Conservation (phyloP, 1,140 invertebrate genomes). For the Thrips palmi region DNA sequence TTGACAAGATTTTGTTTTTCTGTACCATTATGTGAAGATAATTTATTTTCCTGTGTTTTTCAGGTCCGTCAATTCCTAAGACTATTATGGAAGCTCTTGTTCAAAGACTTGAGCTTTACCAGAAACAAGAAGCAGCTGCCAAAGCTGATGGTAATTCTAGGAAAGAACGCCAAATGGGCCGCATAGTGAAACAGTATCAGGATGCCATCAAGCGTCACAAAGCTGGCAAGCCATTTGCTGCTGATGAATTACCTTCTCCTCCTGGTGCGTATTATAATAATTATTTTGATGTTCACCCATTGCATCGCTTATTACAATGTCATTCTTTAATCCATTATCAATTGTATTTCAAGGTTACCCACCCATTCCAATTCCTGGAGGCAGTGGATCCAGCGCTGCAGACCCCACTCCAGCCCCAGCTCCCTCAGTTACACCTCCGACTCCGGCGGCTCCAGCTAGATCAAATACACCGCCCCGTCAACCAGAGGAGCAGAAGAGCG, state of each 20-base stretch:
- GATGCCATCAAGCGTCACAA: slow-evolving; percentile 67
- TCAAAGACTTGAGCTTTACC: slow-evolving; percentile 66
- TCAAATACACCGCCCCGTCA: too few relatives aligned
- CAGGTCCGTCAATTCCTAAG: slow-evolving; percentile 21
- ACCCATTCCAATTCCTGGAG: too few relatives aligned
- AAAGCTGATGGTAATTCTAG: slow-evolving; percentile 59
- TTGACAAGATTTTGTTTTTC: not conserved
- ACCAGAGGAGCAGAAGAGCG: too few relatives aligned
- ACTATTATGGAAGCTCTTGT: slow-evolving; percentile 62
- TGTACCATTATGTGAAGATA: not conserved
- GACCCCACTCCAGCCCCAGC: too few relatives aligned
- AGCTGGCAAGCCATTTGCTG: slow-evolving; percentile 51
- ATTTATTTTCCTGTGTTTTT: not conserved
- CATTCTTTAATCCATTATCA: too few relatives aligned
- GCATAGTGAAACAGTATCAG: slow-evolving; percentile 88
- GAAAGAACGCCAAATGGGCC: slow-evolving; percentile 70
- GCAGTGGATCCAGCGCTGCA: too few relatives aligned
- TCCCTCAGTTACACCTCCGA: not conserved
- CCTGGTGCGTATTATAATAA: slow-evolving; percentile 40
- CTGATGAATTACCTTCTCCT: slow-evolving; percentile 74
- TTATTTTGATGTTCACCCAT: slow-evolving; percentile 4
- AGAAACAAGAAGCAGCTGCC: slow-evolving; percentile 45
- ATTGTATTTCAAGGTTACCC: too few relatives aligned
- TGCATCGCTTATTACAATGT: too few relatives aligned
- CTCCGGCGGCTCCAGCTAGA: not conserved